These are phyloP conservation scores for Eidolon helvum DNA, from an alignment of 2,113 vertebrate species.

Conservation along the genomic window DNA sequence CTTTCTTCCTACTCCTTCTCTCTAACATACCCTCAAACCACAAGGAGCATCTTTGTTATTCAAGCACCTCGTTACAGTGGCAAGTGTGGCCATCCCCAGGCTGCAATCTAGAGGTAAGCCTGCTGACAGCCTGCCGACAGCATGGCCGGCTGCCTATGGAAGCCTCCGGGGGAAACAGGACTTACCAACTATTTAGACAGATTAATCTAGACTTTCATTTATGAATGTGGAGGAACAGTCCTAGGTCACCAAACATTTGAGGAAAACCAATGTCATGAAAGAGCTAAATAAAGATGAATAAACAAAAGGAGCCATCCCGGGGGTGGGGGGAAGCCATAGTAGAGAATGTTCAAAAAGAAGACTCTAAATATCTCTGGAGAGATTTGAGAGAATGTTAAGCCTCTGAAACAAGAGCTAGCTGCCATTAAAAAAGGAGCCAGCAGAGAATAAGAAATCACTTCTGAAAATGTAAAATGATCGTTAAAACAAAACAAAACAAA, in stretches of 20 bases:
- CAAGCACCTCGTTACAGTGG: neutral
- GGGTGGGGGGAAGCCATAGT: too few species aligned
- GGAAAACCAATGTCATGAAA: neutral
- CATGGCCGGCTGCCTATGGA: neutral
- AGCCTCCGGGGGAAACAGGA: neutral
- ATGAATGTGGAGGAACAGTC: neutral
- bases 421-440: neutral
- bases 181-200: neutral
- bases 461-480: neutral
- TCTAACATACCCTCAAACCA: neutral
- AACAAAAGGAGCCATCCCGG: neutral
- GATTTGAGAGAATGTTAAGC: neutral
- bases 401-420: neutral
- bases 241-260: neutral
- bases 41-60: neutral
- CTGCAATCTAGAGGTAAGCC: neutral
- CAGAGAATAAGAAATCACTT: neutral
- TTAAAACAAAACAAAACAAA: neutral
- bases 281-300: neutral
- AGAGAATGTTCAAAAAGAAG: neutral
- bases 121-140: neutral
- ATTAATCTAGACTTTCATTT: neutral
- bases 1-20: neutral
- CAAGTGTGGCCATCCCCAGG: too few species aligned
- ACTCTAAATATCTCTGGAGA: neutral